These are phyloP conservation scores for Hoplias malabaricus DNA, from an alignment of 2,113 vertebrate genomes.

Conservation along the genomic window DNA sequence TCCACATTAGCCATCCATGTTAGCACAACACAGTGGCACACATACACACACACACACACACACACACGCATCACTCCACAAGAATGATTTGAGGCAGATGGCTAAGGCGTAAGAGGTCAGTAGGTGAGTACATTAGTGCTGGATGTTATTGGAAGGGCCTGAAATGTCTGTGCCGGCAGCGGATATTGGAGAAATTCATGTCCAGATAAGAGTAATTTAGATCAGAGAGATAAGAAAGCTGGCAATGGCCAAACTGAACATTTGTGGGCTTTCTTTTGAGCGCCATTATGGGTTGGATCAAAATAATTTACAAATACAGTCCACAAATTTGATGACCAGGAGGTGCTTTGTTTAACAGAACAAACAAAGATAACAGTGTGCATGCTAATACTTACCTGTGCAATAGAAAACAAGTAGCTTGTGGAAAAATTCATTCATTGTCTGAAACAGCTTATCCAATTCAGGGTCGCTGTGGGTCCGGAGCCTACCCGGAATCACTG, in stretches of 20 bases:
- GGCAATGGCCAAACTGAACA: background rate
- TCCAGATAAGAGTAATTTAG: conserved; percentile 6
- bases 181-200: conserved; percentile 32
- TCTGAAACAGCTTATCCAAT: too few relatives aligned
- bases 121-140: conserved; percentile 60
- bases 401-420: too few relatives aligned
- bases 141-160: conserved; percentile 66
- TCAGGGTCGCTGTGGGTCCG: too few relatives aligned
- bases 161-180: conserved; percentile 51
- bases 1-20: conserved; percentile 37
- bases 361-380: background rate
- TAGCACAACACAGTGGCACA: conserved; percentile 33
- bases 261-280: background rate
- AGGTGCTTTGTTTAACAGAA: background rate
- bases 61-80: conserved; percentile 63
- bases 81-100: conserved; percentile 46
- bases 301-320: background rate
- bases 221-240: background rate
- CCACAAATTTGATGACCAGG: background rate
- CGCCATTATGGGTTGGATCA: conserved; percentile 19
- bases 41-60: conserved; percentile 35
- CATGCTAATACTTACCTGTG: background rate
- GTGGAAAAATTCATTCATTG: too few relatives aligned
- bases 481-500: too few relatives aligned
- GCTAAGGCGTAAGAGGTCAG: conserved; percentile 47